phyloP scores from a whole-genome alignment of 2,797 vertebrate species.

The Sebastiscus albofasciatus region DNA sequence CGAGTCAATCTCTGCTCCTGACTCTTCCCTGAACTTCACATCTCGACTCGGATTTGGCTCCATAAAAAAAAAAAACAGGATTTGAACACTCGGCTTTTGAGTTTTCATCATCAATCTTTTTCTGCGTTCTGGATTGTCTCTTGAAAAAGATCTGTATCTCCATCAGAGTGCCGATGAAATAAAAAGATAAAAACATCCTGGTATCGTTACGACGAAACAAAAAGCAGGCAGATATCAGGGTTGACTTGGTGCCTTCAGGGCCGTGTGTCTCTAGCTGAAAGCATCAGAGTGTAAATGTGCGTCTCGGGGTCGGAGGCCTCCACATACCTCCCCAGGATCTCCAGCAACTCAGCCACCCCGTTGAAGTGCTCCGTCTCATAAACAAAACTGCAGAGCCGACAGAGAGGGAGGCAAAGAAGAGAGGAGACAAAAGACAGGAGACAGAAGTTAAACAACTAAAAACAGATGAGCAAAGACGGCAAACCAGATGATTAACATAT shows the following conservation, averaged over 20 bases:
- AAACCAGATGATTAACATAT: neutral
- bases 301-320: constrained; percentile 5
- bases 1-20: neutral
- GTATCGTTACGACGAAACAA: neutral
- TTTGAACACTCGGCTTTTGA: neutral
- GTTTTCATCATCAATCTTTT: neutral
- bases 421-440: neutral
- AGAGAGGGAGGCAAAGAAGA: neutral
- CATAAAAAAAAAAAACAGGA: neutral
- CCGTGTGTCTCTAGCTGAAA: neutral
- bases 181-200: neutral
- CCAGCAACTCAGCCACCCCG: constrained; percentile 98
- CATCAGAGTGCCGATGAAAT: neutral
- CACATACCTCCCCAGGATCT: constrained; percentile 98
- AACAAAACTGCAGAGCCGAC: constrained; percentile 87
- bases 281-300: neutral
- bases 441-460: neutral
- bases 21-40: neutral
- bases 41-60: neutral
- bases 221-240: neutral
- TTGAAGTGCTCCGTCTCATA: constrained; percentile 99
- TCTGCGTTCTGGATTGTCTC: neutral
- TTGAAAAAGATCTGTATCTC: neutral
- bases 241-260: neutral
- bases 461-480: neutral